Evolutionary conservation across 2,113 vertebrate species (phyloP).

Genomic region (Peucedramus taeniatus): DNA sequence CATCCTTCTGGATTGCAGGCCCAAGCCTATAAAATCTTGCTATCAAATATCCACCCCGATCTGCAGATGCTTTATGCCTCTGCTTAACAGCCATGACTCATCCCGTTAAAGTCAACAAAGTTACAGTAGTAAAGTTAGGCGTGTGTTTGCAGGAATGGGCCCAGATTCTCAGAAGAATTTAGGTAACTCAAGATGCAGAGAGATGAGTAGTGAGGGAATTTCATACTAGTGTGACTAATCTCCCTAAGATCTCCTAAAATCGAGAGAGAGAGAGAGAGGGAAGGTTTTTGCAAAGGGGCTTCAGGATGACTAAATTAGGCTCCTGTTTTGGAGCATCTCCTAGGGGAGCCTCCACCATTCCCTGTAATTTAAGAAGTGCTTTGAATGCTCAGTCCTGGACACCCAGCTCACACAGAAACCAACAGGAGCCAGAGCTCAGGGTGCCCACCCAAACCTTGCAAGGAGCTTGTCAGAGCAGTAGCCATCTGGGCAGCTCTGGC

Average conservation of each 20-base stretch:
- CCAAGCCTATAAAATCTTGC: slow-evolving; percentile 39
- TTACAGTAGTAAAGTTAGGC: slow-evolving; percentile 62
- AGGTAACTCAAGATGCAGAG: slow-evolving; percentile 51
- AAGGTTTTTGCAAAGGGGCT: neutral
- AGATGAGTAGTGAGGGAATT: slow-evolving; percentile 36
- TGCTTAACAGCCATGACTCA: slow-evolving; percentile 59
- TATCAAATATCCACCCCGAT: slow-evolving; percentile 43
- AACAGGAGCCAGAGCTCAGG: neutral
- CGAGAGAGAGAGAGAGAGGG: neutral
- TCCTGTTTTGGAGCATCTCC: slow-evolving; percentile 18
- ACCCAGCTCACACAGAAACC: accelerated
- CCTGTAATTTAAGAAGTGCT: neutral
- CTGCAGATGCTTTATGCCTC: slow-evolving; percentile 53
- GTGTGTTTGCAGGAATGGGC: slow-evolving; percentile 18
- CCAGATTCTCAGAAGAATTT: slow-evolving; percentile 34
- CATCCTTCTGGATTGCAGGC: slow-evolving; percentile 8
- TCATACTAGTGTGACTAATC: slow-evolving; percentile 53
- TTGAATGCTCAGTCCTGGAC: neutral
- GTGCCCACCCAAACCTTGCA: neutral
- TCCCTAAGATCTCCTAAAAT: slow-evolving; percentile 15
- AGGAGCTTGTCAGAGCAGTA: neutral
- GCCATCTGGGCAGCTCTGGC: neutral
- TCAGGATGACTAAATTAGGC: neutral
- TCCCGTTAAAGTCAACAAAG: slow-evolving; percentile 53
- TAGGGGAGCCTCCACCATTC: neutral